These are phyloP conservation scores for Muraenolepis orangiensis DNA, from an alignment of 2,797 vertebrate genomes.

Conservation along the genomic window DNA sequence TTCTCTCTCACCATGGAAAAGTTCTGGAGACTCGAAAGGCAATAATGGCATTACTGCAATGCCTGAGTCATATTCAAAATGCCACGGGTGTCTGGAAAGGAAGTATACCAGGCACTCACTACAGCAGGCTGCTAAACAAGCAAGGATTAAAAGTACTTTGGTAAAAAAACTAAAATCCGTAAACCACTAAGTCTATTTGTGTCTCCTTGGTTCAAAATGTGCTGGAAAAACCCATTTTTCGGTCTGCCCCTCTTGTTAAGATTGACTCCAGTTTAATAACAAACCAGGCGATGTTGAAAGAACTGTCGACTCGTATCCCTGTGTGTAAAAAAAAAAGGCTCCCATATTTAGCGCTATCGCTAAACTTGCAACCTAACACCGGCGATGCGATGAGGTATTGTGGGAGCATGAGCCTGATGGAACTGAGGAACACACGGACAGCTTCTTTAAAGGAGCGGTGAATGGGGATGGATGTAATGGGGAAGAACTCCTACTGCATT, in stretches of 20 bases:
- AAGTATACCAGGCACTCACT: background rate
- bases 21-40: conserved; percentile 42
- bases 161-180: background rate
- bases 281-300: background rate
- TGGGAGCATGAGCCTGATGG: conserved; percentile 16
- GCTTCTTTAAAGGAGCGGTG: background rate
- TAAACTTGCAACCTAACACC: conserved; percentile 15
- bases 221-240: background rate
- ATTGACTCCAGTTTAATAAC: background rate
- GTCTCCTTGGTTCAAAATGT: background rate
- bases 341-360: conserved; percentile 17
- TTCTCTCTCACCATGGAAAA: conserved; percentile 47
- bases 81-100: background rate
- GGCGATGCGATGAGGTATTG: conserved; percentile 29
- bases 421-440: conserved; percentile 16
- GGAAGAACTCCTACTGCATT: background rate
- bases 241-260: background rate
- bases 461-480: background rate
- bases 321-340: background rate
- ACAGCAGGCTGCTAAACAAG: background rate
- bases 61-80: conserved; percentile 19
- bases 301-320: background rate
- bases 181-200: background rate
- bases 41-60: conserved; percentile 13
- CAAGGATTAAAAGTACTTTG: background rate